A percentile compares a stretch with the other conserved stretches of the same genome.
These are phyloP conservation scores for Numenius phaeopus DNA, from an alignment of 2,797 vertebrate species.

Conservation along the genomic window DNA sequence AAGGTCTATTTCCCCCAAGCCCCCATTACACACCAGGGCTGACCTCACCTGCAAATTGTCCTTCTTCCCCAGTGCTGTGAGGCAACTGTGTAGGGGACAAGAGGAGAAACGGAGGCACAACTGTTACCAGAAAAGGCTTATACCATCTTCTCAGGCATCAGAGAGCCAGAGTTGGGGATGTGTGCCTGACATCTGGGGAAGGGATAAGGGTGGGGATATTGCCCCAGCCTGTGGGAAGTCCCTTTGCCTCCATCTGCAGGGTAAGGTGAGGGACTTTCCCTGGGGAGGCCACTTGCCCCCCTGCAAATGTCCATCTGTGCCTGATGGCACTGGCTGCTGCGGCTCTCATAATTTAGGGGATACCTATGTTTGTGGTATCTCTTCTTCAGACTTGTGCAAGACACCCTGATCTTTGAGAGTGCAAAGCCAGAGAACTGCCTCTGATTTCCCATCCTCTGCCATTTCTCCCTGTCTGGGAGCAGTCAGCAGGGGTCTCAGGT, in stretches of 20 bases:
- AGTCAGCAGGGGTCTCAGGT: neutral
- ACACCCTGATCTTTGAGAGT: neutral
- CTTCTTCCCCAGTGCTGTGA: neutral
- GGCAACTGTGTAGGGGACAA: neutral
- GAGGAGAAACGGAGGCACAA: neutral
- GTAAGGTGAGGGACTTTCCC: neutral
- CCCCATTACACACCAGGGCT: neutral
- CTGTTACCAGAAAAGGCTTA: neutral
- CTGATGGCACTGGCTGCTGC: neutral
- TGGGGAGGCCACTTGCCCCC: neutral
- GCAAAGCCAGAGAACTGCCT: neutral
- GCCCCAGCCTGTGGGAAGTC: neutral
- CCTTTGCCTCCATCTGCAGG: neutral
- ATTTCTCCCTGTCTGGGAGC: neutral
- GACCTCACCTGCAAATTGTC: neutral
- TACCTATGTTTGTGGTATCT: neutral
- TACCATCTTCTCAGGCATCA: neutral
- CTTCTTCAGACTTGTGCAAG: accelerated
- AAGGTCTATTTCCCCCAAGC: neutral
- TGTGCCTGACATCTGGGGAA: no score
- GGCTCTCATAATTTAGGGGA: accelerated
- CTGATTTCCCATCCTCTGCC: accelerated
- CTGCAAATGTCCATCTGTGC: neutral
- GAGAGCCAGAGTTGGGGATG: neutral
- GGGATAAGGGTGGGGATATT: no score